Base-by-base conservation (phyloP, 2,888 invertebrate species). In the Cheiracanthium punctorium region DNA sequence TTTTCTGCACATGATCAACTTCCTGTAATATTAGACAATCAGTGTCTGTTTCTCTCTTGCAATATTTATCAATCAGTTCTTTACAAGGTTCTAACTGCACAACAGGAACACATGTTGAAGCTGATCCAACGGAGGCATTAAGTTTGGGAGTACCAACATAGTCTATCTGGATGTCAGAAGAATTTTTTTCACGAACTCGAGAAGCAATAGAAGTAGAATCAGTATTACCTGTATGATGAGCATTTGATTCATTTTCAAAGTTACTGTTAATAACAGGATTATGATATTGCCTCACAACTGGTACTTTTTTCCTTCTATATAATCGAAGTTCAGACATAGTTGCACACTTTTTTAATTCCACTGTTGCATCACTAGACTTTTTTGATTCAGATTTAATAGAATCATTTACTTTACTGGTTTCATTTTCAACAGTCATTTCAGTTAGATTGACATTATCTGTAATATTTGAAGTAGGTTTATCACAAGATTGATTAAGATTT, bases 301-400 rank as follows among this genome's bases (percentile, higher is more conserved):
- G 14, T 48, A 24, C 20, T 24, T 58, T 58, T 58, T 58, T 58
- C 12, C 58, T 58, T 24, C 58, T 58, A 58, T 24, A 58, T 24
- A 58, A 58, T 58, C 58, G n/a, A 58, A 58, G 58, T 58, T 58
- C 58, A 24, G 58, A 58, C 58, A 58, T 24, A 5, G 58, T 1
- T 20, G 24, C 24, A 24, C 5, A 2, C 24, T 58, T 58, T 24
- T 58, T 58, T 20, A 37, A 37, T 37, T 37, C 37, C 10, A 37
- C 37, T 37, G 37, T 37, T n/a, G n/a, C 37, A 37, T 37, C 37
- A 37, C 37, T 37, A 37, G 37, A 52, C 52, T 17, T 7, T 20
- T 52, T 52, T 52, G 7, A 7, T 52, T 0, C 52, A 17, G 52
- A 52, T 7, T 10, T 37, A 10, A 7, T 37, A 7, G 37, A 37